Conservation (phyloP, 2,113 vertebrate genomes). For the Nyctibius bracteatus region DNA sequence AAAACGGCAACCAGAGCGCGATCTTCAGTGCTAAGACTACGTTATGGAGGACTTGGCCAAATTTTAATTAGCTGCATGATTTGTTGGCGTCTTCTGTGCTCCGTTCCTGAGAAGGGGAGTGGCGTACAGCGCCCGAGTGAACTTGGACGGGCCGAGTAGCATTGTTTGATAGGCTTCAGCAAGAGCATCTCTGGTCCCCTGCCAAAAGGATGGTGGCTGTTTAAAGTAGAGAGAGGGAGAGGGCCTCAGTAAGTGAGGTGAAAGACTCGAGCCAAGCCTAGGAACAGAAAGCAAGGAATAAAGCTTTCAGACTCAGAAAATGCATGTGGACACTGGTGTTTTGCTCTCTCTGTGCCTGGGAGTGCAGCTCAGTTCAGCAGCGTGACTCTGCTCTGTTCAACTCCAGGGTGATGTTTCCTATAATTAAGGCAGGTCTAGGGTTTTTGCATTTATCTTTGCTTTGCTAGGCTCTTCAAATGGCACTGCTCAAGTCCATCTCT, state of each 20-base stretch:
- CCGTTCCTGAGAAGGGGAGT: neutral
- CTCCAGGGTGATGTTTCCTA: neutral
- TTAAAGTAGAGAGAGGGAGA: slow-evolving; percentile 18
- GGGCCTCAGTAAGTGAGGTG: slow-evolving; percentile 1
- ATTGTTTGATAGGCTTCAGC: neutral
- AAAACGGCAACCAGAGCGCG: neutral
- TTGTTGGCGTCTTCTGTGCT: neutral
- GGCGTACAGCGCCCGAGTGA: neutral
- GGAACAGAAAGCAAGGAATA: neutral
- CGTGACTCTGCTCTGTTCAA: neutral
- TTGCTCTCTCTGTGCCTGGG: neutral
- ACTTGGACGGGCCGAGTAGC: neutral
- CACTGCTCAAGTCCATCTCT: neutral
- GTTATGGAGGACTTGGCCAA: neutral
- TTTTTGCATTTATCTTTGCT: neutral
- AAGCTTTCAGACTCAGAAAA: accelerated
- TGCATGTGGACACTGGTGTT: neutral
- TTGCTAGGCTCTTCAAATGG: neutral
- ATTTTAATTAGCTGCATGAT: neutral
- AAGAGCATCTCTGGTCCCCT: neutral
- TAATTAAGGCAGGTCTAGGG: neutral
- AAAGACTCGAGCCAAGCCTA: neutral
- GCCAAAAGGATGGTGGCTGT: slow-evolving; percentile 32
- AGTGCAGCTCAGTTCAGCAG: neutral
- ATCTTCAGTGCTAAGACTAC: neutral